These are phyloP conservation scores for Urechis unicinctus DNA, from an alignment of 2,888 invertebrate species.

Conservation along the genomic window DNA sequence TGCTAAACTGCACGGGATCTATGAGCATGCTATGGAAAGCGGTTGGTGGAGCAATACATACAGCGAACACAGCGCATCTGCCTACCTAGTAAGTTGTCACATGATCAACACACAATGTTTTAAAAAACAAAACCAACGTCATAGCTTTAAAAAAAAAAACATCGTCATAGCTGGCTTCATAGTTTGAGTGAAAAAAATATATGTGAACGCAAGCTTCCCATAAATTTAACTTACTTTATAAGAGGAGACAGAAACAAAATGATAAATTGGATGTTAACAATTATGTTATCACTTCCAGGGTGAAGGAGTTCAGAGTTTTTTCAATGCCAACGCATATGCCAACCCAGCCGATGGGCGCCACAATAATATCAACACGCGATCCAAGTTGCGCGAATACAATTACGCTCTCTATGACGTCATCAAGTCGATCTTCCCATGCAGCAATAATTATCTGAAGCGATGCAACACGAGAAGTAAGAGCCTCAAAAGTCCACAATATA, in stretches of 20 bases:
- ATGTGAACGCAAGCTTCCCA: background rate
- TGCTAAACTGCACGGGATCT: constrained; percentile 9
- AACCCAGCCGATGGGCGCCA: constrained; percentile 21
- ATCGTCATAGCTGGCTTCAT: too few species aligned
- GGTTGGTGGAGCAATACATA: constrained; percentile 22
- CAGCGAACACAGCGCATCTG: constrained; percentile 10
- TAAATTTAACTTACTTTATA: background rate
- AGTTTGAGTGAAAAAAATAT: too few species aligned
- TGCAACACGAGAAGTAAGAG: constrained; percentile 21
- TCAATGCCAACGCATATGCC: constrained; percentile 26
- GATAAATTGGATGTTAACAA: too few species aligned
- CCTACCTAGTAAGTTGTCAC: constrained; percentile 20
- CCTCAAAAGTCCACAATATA: too few species aligned
- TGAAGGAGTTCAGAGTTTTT: constrained; percentile 30
- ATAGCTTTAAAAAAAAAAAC: too few species aligned
- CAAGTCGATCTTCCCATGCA: constrained; percentile 26
- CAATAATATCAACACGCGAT: constrained; percentile 24
- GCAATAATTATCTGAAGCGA: constrained; percentile 25
- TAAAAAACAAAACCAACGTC: too few species aligned
- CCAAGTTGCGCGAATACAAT: constrained; percentile 25
- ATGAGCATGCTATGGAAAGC: constrained; percentile 15
- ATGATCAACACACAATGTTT: background rate
- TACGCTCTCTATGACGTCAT: constrained; percentile 23
- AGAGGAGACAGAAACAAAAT: background rate
- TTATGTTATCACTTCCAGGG: constrained; percentile 18